Evolutionary conservation across 2,113 vertebrate genomes (phyloP), one percentile per base, ranked within the genome.

Genomic region (Chrysochloris asiatica): DNA sequence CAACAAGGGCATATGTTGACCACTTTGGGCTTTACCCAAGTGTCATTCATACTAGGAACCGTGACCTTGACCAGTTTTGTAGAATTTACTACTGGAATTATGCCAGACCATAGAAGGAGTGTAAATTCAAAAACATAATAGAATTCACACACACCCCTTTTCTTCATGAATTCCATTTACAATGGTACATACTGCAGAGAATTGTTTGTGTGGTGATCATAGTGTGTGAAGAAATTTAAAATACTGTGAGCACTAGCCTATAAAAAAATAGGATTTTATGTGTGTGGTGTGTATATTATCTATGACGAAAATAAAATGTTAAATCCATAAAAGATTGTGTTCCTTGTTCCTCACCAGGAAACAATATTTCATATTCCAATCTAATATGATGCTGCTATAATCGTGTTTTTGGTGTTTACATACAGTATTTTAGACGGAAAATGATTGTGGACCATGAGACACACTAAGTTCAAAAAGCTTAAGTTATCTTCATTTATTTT

Each of bases 131-230:
- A 94, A 93, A 54, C 33, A 83, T 87, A 89, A 67, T 48, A 86
- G 92, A 92, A 89, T 91, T 89, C 92, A 84, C 77, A 82, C 45
- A 83, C 67, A 43, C 36, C 12, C 21, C 19, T 76, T 82, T 56
- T 91, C 52, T 72, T 83, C 71, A 47, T 61, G 67, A 67, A 94
- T 95, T 95, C 90, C 77, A 94, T 95, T 96, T 91, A 89, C 67
- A 92, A 48, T 48, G 47, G 33, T 83, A 45, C 54, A 86, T 21
- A 33, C 81, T 72, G 73, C 19, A 73, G 90, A 81, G 90, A 87
- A 92, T 84, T 84, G 88, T 47, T 90, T 88, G 80, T 86, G 33
- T 69, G 77, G 81, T 63, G 77, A 95, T 93, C 52, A 38, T 17
- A 0, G 72, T 67, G 14, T 93, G 78, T 91, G 90, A 96, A 92